Conservation (phyloP, 2,888 invertebrate genomes). For the Electrophaes corylata region DNA sequence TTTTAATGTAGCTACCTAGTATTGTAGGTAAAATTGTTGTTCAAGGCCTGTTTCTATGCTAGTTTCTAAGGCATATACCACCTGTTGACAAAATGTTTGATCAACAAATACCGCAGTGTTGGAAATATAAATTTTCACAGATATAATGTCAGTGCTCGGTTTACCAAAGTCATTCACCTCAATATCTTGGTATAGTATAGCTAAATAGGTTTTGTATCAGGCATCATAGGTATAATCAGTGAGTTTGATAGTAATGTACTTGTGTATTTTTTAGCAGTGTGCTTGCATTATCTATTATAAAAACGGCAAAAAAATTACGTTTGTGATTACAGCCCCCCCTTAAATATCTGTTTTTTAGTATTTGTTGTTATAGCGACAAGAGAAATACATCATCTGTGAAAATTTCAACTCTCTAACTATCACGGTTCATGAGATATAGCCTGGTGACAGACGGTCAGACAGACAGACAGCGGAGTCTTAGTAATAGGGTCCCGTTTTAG, state of each 20-base stretch:
- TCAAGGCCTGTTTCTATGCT: conserved; percentile 1
- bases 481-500: too few relatives aligned
- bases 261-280: conserved; percentile 4
- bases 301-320: too few relatives aligned
- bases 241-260: conserved; percentile 37
- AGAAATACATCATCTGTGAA: too few relatives aligned
- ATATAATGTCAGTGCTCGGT: conserved; percentile 41
- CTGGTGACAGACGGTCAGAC: too few relatives aligned
- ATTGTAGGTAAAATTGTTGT: neutral
- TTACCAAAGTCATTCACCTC: conserved; percentile 54
- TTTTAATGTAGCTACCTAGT: neutral
- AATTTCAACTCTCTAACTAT: too few relatives aligned
- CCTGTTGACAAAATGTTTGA: conserved; percentile 14
- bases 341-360: too few relatives aligned
- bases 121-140: conserved; percentile 33
- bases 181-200: conserved; percentile 23
- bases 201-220: conserved; percentile 45
- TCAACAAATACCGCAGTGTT: conserved; percentile 16
- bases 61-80: conserved; percentile 3
- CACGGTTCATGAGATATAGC: too few relatives aligned
- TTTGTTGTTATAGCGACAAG: too few relatives aligned
- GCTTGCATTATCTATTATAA: too few relatives aligned
- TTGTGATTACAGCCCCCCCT: too few relatives aligned
- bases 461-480: too few relatives aligned
- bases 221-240: conserved; percentile 31